Percentiles rank a stretch among this genome's conserved stretches.
Conservation (phyloP, 2,797 vertebrate genomes). For the Loris lydekkerianus region DNA sequence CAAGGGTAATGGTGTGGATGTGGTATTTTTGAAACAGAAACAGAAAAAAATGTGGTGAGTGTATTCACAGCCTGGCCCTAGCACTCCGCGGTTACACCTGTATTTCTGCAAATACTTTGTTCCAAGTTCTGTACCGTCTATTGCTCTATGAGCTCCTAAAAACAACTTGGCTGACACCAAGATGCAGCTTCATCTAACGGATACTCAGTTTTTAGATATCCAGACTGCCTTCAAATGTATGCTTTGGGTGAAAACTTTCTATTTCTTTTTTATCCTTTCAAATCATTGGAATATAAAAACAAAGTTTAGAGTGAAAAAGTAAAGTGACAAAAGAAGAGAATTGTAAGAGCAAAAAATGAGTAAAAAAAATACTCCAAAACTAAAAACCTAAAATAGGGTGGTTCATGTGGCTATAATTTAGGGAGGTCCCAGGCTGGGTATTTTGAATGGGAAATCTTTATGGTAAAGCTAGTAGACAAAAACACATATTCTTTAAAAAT, state of each 20-base stretch:
- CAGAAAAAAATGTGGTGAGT: conserved; percentile 13
- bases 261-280: not conserved
- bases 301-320: not conserved
- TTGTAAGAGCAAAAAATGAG: not conserved
- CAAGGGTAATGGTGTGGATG: not conserved
- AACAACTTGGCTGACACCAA: conserved; percentile 6
- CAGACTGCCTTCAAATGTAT: not conserved
- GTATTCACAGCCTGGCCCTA: not conserved
- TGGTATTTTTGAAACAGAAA: conserved; percentile 59
- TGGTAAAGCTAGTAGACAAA: not conserved
- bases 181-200: conserved; percentile 30
- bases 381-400: not conserved
- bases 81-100: not conserved
- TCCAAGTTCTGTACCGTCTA: not conserved
- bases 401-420: not conserved
- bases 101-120: conserved; percentile 47
- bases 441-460: not conserved
- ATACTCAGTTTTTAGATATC: not conserved
- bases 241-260: not conserved
- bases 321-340: not conserved
- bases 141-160: not conserved
- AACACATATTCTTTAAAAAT: not conserved
- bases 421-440: not conserved
- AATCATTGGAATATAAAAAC: not conserved
- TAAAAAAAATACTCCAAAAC: not conserved